Evolutionary conservation across 2,888 invertebrate species (phyloP).

Genomic region (Drosophila tripunctata): DNA sequence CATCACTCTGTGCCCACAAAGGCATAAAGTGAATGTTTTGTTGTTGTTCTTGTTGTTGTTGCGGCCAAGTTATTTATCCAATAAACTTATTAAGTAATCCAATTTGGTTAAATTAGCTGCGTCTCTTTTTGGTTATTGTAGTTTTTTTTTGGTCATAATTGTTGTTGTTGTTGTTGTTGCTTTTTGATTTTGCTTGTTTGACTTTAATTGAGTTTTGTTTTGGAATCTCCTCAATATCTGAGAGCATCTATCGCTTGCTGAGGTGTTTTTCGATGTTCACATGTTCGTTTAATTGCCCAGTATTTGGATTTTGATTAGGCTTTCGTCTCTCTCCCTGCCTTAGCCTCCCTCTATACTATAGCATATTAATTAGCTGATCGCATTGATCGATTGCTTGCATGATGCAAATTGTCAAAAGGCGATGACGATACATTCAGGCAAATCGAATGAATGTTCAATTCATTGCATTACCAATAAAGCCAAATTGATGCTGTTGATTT

Average conservation of each 20-base stretch:
- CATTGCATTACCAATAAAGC: conserved; percentile 53
- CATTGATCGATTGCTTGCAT: conserved; percentile 69
- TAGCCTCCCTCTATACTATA: conserved; percentile 8
- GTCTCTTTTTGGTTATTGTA: conserved; percentile 49
- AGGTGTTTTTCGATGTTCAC: conserved; percentile 40
- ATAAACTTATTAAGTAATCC: conserved; percentile 83
- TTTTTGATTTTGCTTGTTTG: conserved; percentile 41
- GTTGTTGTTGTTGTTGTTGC: conserved; percentile 8
- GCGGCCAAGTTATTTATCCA: conserved; percentile 68
- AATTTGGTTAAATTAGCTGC: conserved; percentile 82
- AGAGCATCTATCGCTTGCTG: conserved; percentile 22
- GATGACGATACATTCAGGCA: conserved; percentile 11
- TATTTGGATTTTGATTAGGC: conserved; percentile 45
- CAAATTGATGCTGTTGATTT: conserved; percentile 58
- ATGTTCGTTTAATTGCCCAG: conserved; percentile 57
- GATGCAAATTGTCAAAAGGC: conserved; percentile 73
- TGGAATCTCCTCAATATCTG: conserved; percentile 18
- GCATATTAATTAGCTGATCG: conserved; percentile 70
- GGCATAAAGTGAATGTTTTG: conserved; percentile 32
- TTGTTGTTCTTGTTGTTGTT: conserved; percentile 45
- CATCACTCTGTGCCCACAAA: conserved; percentile 47
- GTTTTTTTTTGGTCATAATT: conserved; percentile 9
- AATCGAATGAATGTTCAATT: conserved; percentile 18
- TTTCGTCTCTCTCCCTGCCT: not conserved
- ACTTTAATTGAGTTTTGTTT: conserved; percentile 69